A percentile compares a stretch with the other conserved stretches of the same genome.
Evolutionary conservation across 2,797 vertebrate genomes (phyloP).

Genomic region (Protosalanx chinensis): DNA sequence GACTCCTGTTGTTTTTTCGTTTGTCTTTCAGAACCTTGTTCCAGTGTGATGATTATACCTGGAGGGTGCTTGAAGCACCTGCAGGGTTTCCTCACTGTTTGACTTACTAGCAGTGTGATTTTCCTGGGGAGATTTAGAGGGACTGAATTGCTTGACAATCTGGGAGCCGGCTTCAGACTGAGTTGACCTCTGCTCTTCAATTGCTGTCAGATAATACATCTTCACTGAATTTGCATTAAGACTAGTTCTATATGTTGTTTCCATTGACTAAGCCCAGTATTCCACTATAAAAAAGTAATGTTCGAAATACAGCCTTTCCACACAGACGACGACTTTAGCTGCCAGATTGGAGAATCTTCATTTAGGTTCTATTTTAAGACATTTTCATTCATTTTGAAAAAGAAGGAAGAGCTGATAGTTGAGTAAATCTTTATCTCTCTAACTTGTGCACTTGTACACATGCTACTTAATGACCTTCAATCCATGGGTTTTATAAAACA

Average conservation of each 20-base stretch:
- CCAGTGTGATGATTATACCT: conserved; percentile 53
- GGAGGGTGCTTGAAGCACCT: conserved; percentile 30
- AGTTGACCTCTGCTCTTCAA: too few relatives aligned
- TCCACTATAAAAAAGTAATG: too few relatives aligned
- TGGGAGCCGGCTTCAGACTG: too few relatives aligned
- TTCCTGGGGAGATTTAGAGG: not conserved
- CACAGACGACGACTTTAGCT: too few relatives aligned
- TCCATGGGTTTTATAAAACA: conserved; percentile 41
- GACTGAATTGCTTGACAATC: conserved; percentile 17
- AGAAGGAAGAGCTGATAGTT: conserved; percentile 15
- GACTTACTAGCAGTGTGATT: conserved; percentile 36
- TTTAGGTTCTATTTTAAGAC: not conserved
- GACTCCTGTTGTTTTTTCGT: conserved; percentile 37
- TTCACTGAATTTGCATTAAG: too few relatives aligned
- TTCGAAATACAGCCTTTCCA: too few relatives aligned
- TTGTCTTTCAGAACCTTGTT: conserved; percentile 42
- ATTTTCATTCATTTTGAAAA: conserved; percentile 16
- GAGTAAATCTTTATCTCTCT: conserved; percentile 45
- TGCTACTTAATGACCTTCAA: conserved; percentile 37
- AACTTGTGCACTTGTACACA: conserved; percentile 43
- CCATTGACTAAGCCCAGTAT: too few relatives aligned
- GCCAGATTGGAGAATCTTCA: too few relatives aligned
- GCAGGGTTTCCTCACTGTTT: conserved; percentile 50
- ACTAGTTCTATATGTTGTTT: too few relatives aligned
- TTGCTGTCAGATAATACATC: too few relatives aligned